Conservation (phyloP, 2,113 vertebrate species). For the Argyrosomus japonicus region DNA sequence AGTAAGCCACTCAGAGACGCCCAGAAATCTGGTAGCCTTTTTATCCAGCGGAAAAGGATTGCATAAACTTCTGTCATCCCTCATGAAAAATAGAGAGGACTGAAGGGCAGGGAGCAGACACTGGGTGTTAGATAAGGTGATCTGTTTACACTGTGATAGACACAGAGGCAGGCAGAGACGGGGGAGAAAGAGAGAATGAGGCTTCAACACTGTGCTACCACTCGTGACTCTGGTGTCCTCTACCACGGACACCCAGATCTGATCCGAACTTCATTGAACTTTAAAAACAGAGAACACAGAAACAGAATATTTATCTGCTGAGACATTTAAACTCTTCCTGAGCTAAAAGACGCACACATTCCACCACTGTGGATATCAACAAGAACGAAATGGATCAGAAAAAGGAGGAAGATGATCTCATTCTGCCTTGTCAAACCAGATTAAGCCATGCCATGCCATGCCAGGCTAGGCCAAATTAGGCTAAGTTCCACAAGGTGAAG, state of each 20-base stretch:
- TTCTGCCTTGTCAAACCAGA: not conserved
- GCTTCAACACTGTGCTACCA: not conserved
- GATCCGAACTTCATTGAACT: not conserved
- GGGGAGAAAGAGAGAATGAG: not conserved
- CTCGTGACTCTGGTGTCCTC: slow-evolving; percentile 11
- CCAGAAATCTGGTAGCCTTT: not conserved
- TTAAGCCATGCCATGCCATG: not conserved
- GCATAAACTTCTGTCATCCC: slow-evolving; percentile 49
- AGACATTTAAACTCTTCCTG: not conserved
- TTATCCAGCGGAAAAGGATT: slow-evolving; percentile 32
- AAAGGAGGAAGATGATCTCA: not conserved
- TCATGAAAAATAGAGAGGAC: slow-evolving; percentile 67
- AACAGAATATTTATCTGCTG: not conserved
- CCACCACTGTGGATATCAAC: not conserved
- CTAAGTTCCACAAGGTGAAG: slow-evolving; percentile 4
- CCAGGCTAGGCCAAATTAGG: not conserved
- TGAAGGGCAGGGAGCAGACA: slow-evolving; percentile 47
- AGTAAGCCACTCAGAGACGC: not conserved
- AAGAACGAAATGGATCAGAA: not conserved
- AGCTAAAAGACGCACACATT: not conserved
- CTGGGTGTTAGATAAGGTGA: slow-evolving; percentile 57
- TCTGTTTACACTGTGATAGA: slow-evolving; percentile 49
- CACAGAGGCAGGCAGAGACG: slow-evolving; percentile 14
- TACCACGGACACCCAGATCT: not conserved
- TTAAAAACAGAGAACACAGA: not conserved